Base-by-base conservation (phyloP, 2,113 vertebrate species). In the Corythornis vintsioides region DNA sequence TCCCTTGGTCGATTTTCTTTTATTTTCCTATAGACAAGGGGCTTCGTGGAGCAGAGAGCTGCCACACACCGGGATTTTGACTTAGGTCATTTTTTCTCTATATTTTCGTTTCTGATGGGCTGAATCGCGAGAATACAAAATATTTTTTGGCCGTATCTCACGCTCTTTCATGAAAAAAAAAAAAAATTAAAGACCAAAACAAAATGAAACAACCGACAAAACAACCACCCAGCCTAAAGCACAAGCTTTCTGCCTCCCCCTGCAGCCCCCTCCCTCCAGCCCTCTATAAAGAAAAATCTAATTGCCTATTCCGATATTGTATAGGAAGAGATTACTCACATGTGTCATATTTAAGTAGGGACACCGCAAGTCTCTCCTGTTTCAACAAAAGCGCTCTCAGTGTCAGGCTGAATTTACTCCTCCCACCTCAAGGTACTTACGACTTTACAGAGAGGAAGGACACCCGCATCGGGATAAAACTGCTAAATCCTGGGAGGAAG, bases 301-400 rank as follows among this genome's bases (percentile, higher is more conserved):
- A 93, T 76, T 88, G 89, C 31, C 38, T 83, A 84, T 92, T 93
- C 92, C 90, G 69, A 84, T 92, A 92, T 72, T 88, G 94, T 75
- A 94, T 88, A 75, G 88, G 88, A 88, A 95, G 88, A 92, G 86
- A 89, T 89, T 93, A 94, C 93, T 93, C 92, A 94, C 95, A 93
- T 90, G 94, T 95, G 96, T 93, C 95, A 96, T 93, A 94, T 95
- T 94, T 94, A 95, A 95, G 92, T 86, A 78, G 93, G 92, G 89
- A 93, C 93, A 83, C 92, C 88, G 83, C 90, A 69, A 90, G 92
- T 88, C 93, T 94, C 91, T 94, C 93, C 95, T 69, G 88, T 82
- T 87, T 94, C 96, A 92, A 94, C 94, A 94, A 94, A 97, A 94
- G 93, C 88, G 78, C 88, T 93, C 94, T 73, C 92, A 16, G 84